Base-by-base conservation (phyloP, 1,140 invertebrate genomes). In the Gryon sp. region DNA sequence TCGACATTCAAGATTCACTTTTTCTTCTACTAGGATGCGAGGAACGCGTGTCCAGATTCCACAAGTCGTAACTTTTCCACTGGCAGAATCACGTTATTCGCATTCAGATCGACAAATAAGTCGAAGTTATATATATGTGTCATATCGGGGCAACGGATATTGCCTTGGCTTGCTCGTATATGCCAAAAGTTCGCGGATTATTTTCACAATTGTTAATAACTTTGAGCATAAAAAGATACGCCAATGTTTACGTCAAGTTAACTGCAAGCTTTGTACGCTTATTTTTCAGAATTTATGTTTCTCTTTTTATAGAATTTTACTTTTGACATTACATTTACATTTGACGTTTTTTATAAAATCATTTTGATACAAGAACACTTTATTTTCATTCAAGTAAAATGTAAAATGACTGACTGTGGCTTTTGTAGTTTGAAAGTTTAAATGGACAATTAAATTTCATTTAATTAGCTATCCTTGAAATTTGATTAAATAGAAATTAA, bases 11-110 rank as follows among this genome's bases (percentile, higher is more conserved):
- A 60, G 55, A 46, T 28, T 53, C 36, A 57, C 74, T 59, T 66
- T 62, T 72, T 70, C 66, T 53, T 59, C 55, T 20, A 53, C 59
- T 70, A 60, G 66, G 74, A 72, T 70, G 53, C 53, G 52, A 72
- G 68, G 53, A 66, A 77, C 62, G 59, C 62, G 53, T 66, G 66
- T 70, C 66, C 74, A 66, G 59, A 73, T 77, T 62, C 53, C 55
- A 68, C 50, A 59, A 69, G 53, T 63, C 63, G 68, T 53, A 66
- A 57, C 24, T 77, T 77, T 73, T 72, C 34, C 60, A 50, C 52
- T 59, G 70, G 52, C 38, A 41, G 52, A 52, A 60, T 75, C 70
- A 55, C 53, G 38, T 45, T 41, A 53, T 32, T 63, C 41, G 50
- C 69, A 48, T 48, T 63, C 57, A 55, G 43, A 62, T 72, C 68